A percentile compares a stretch with the other conserved stretches of the same genome.
Evolutionary conservation across 2,797 vertebrate species (phyloP).

Genomic region (Silurus lanzhouensis): DNA sequence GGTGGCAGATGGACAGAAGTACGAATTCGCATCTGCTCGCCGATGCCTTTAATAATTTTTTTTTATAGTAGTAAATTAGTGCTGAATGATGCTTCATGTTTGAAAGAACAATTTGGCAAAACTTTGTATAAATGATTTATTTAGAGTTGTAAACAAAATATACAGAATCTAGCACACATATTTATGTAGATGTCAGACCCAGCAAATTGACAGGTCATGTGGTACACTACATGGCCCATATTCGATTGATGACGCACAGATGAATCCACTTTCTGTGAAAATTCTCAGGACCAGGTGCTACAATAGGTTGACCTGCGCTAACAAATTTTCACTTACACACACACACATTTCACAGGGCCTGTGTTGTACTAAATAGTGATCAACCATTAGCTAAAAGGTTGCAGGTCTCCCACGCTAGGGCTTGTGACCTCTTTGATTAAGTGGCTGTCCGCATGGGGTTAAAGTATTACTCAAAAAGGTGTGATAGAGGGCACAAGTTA

Average conservation of each 20-base stretch:
- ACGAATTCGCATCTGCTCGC: background rate
- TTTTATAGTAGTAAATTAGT: background rate
- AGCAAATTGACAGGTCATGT: too few relatives aligned
- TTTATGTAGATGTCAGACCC: too few relatives aligned
- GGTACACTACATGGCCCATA: background rate
- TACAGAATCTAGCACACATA: too few relatives aligned
- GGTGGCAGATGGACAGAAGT: background rate
- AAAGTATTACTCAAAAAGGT: constrained; percentile 29
- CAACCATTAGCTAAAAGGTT: constrained; percentile 47
- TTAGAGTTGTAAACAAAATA: too few relatives aligned
- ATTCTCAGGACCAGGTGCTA: background rate
- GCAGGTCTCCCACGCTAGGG: constrained; percentile 25
- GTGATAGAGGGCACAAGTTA: background rate
- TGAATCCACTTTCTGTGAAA: constrained; percentile 9
- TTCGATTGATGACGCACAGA: constrained; percentile 34
- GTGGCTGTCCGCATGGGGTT: constrained; percentile 14
- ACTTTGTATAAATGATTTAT: too few relatives aligned
- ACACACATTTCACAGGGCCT: constrained; percentile 16
- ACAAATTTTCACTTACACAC: constrained; percentile 10
- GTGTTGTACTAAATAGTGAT: constrained; percentile 16
- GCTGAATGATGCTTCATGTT: background rate
- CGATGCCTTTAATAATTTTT: background rate
- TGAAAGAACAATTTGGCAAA: background rate
- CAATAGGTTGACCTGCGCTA: background rate
- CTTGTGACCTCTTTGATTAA: constrained; percentile 29